Conservation (phyloP, 1,140 invertebrate genomes). For the Drosophila arizonae region DNA sequence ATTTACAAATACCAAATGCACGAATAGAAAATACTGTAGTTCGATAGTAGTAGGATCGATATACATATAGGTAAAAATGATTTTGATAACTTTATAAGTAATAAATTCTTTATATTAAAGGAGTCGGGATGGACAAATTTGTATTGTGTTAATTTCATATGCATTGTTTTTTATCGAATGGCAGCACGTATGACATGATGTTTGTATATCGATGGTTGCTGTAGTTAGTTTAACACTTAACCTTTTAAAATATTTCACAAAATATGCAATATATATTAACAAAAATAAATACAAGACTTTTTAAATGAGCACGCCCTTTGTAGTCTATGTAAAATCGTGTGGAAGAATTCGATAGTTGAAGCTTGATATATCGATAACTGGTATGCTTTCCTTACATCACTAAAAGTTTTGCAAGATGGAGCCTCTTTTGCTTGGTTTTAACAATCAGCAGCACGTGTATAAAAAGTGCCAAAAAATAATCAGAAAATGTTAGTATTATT, state of each 20-base stretch:
- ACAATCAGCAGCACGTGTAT: slow-evolving; percentile 83
- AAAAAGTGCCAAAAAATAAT: slow-evolving; percentile 83
- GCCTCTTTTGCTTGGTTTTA: slow-evolving; percentile 82
- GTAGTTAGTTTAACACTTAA: neutral
- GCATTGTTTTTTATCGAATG: too few species aligned
- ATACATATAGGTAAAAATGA: neutral
- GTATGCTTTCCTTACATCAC: slow-evolving; percentile 47
- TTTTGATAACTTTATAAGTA: too few species aligned
- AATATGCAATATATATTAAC: neutral
- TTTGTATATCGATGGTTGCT: neutral
- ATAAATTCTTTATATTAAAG: too few species aligned
- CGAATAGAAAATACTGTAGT: neutral
- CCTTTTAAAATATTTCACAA: neutral
- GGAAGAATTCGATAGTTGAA: neutral
- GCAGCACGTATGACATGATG: neutral
- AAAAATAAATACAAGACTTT: neutral
- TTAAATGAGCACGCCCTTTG: too few species aligned
- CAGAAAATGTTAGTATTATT: slow-evolving; percentile 82
- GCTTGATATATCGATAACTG: slow-evolving; percentile 37
- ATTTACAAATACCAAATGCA: too few species aligned
- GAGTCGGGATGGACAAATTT: too few species aligned
- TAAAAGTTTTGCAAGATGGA: slow-evolving; percentile 64
- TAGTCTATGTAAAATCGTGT: too few species aligned
- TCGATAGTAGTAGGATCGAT: neutral
- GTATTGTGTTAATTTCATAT: too few species aligned